Conservation (phyloP, 2,797 vertebrate genomes). For the Acanthurus tractus region DNA sequence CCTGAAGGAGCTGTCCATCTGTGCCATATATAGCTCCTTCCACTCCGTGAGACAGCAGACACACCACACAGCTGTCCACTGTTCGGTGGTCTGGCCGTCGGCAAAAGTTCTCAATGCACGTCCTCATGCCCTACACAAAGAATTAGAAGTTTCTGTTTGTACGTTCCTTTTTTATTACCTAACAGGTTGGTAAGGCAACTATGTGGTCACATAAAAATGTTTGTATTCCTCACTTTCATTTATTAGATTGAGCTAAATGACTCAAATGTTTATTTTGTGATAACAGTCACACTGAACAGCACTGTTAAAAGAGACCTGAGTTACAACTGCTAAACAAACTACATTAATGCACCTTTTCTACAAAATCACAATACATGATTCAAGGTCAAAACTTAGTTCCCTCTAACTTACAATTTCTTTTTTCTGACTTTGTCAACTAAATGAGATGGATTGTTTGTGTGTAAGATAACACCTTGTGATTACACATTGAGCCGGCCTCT, state of each 20-base stretch:
- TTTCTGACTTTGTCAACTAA: constrained; percentile 12
- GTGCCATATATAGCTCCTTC: constrained; percentile 94
- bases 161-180: neutral
- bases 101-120: constrained; percentile 88
- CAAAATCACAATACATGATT: neutral
- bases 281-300: neutral
- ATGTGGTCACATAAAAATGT: neutral
- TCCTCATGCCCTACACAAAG: constrained; percentile 88
- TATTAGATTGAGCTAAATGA: neutral
- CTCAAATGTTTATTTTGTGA: constrained; percentile 16
- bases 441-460: neutral
- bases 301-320: neutral
- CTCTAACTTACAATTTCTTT: neutral
- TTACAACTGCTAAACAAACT: constrained; percentile 5
- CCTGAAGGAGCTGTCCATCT: constrained; percentile 93
- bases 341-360: too few species aligned
- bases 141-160: neutral
- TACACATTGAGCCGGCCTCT: neutral
- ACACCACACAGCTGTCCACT: constrained; percentile 91
- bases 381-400: constrained; percentile 3
- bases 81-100: constrained; percentile 82
- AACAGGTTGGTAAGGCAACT: neutral
- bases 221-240: neutral
- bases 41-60: constrained; percentile 94
- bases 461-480: constrained; percentile 14